These are phyloP conservation scores for Eulemur coronatus DNA, from an alignment of 2,797 vertebrate species.

Conservation along the genomic window DNA sequence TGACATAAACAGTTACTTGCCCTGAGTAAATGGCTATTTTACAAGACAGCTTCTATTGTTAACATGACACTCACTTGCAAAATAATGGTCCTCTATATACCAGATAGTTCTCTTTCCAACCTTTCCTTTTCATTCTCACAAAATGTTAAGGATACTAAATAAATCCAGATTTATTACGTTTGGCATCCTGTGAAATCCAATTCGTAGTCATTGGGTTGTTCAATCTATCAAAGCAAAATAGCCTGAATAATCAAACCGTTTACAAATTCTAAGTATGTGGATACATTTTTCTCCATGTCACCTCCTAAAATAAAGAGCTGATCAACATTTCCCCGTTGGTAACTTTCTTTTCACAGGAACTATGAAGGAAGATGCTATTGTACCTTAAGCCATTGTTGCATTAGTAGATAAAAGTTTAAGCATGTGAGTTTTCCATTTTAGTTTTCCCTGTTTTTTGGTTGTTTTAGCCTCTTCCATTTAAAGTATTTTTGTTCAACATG, in stretches of 20 bases:
- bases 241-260: conserved; percentile 23
- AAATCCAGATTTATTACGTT: conserved; percentile 61
- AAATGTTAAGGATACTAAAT: conserved; percentile 60
- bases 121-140: conserved; percentile 27
- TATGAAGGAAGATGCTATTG: neutral
- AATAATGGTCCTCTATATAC: conserved; percentile 49
- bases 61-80: conserved; percentile 69
- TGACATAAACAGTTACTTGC: conserved; percentile 73
- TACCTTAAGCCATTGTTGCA: neutral
- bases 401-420: neutral
- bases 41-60: conserved; percentile 73
- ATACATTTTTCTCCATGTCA: neutral
- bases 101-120: conserved; percentile 23
- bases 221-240: conserved; percentile 24
- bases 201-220: conserved; percentile 47
- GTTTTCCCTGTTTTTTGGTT: neutral
- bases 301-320: neutral
- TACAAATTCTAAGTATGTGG: neutral
- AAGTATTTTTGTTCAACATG: neutral
- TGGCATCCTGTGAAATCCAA: conserved; percentile 43
- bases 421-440: neutral
- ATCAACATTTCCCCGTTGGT: neutral
- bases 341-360: neutral
- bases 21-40: conserved; percentile 69
- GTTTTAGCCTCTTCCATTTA: neutral